Conservation (phyloP, 2,888 invertebrate species). For the Mythimna impura region DNA sequence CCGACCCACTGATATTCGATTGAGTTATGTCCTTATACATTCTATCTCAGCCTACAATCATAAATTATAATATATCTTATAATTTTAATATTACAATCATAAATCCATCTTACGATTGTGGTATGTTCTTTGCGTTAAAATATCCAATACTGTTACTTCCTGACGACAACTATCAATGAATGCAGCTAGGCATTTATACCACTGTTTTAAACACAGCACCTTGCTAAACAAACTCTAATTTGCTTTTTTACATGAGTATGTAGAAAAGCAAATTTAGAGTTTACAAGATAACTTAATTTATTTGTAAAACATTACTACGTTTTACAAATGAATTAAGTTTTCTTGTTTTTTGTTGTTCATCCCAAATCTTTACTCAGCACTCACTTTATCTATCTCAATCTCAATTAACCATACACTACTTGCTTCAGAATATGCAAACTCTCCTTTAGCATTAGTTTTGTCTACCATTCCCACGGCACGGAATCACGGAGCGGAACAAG, state of each 20-base stretch:
- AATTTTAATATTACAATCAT: not conserved
- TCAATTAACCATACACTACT: not conserved
- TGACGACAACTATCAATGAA: not conserved
- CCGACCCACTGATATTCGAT: not conserved
- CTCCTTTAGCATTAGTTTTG: constrained; percentile 49
- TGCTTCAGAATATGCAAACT: constrained; percentile 20
- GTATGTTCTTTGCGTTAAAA: not conserved
- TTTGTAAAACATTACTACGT: too few relatives aligned
- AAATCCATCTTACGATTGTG: not conserved
- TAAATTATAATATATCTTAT: not conserved
- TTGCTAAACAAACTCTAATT: too few relatives aligned
- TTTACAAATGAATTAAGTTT: too few relatives aligned
- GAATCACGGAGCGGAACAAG: constrained; percentile 76
- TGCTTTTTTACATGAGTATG: too few relatives aligned
- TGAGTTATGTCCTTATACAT: not conserved
- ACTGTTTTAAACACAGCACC: too few relatives aligned
- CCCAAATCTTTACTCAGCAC: not conserved
- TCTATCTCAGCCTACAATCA: not conserved
- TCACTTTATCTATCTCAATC: not conserved
- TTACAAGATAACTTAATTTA: too few relatives aligned
- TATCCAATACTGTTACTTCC: not conserved
- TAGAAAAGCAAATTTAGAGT: too few relatives aligned
- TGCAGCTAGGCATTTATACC: too few relatives aligned
- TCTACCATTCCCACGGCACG: constrained; percentile 75
- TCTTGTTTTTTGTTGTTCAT: not conserved